A percentile compares a stretch with the other conserved stretches of the same genome.
phyloP scores from a whole-genome alignment of 2,113 vertebrate genomes.

The Oreochromis aureus region DNA sequence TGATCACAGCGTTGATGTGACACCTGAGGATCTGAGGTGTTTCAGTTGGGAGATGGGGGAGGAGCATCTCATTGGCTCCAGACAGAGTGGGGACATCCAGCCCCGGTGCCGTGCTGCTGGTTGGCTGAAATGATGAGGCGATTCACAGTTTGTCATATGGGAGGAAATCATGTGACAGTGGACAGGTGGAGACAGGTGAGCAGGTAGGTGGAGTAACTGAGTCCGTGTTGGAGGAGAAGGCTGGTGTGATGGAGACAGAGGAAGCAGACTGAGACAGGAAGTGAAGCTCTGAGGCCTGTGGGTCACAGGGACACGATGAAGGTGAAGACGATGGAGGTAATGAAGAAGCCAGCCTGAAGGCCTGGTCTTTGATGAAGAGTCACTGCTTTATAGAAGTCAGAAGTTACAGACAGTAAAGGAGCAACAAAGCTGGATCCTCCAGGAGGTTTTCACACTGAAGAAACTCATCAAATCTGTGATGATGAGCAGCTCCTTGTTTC shows the following conservation, averaged over 20 bases:
- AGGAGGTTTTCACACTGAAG: neutral
- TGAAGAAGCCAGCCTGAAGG: too few species aligned
- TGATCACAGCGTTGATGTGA: neutral
- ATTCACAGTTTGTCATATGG: neutral
- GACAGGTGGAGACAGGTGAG: neutral
- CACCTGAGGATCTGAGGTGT: neutral
- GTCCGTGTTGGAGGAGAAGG: neutral
- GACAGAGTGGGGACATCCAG: neutral
- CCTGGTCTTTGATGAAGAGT: too few species aligned
- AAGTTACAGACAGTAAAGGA: neutral
- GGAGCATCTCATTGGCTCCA: neutral
- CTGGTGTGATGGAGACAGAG: neutral
- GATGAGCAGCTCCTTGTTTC: neutral
- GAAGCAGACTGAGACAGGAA: neutral
- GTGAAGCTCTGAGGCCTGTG: neutral
- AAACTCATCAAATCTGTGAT: neutral
- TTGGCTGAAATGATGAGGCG: neutral
- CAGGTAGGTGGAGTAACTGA: neutral
- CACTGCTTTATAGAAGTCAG: neutral
- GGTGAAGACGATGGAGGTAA: neutral
- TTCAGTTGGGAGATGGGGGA: neutral
- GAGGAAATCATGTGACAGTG: neutral
- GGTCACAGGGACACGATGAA: neutral
- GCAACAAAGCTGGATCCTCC: neutral
- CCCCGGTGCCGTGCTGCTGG: neutral